Base-by-base conservation (phyloP, 2,113 vertebrate species). In the Lophura nycthemera region DNA sequence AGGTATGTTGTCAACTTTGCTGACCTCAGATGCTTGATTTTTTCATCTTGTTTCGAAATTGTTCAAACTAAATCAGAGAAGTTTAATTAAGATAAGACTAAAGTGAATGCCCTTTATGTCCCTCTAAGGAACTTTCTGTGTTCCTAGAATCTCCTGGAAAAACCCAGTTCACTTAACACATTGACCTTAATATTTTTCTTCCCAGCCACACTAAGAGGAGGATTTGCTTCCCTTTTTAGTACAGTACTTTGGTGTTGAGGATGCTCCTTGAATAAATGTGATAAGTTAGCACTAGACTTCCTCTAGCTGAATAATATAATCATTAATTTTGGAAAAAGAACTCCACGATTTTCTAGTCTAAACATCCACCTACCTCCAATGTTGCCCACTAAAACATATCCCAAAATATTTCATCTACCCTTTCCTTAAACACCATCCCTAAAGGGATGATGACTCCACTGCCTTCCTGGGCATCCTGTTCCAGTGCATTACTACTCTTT, bases 81-180 rank as follows among this genome's bases (percentile, higher is more conserved):
- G 29, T 61, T 74, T 63, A n/a, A 30, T 57, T 40, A 52, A 81
- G 11, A 25, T 60, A 59, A 54, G 14, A 36, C 30, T 60, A 70
- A 64, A 71, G 29, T 22, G 40, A 30, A 36, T 12, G 27, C 2
- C 7, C 6, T 7, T 7, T 67, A 4, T 0, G 0, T 3, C 25
- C 17, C 17, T 40, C 5, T 42, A 54, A 52, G 27, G 38, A 24
- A 48, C 13, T 1, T 67, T 47, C 5, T 66, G 10, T 20, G 11
- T 72, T 83, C 13, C 40, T 54, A 56, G 17, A 66, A 42, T 11
- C 36, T 66, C 43, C 45, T 71, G 21, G 38, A 30, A 85, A 65
- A 21, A 32, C 8, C 21, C 50, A 48, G 24, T 8, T 52, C 61
- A 22, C 36, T n/a, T 43, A 17, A 29, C 8, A 13, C 6, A 3